Base-by-base conservation (phyloP, 2,888 invertebrate species). In the Molanna angustata region DNA sequence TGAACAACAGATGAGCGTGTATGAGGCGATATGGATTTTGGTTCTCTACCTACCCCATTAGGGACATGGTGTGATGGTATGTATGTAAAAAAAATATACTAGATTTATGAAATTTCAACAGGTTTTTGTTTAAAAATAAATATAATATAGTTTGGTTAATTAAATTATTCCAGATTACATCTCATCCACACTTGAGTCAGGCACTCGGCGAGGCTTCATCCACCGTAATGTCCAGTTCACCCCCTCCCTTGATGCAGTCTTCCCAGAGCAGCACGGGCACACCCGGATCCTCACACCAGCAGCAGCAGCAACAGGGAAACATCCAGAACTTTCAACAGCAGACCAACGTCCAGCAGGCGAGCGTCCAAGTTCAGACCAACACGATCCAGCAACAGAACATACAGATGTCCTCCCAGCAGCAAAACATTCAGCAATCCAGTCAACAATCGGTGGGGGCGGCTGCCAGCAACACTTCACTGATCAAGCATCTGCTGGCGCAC, bases 401-500 rank as follows among this genome's bases (percentile, higher is more conserved):
- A 14, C 48, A 19, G 19, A 9, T 7, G 11, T 18, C 37, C 18
- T 31, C 22, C 20, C 13, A 18, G 32, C 43, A 6, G 4, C 13
- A 19, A 7, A 27, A 3, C 20, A 37, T 46, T 47, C 16, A 46
- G 59, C 45, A n/a, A 41, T 41, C 13, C 3, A 6, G 20, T 48
- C 54, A 49, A 41, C 49, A 66, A 49, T 62, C 68, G 56, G 63
- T 65, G 61, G 54, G 61, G 41, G 69, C 72, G 59, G 74, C 76
- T 56, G 68, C 73, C 60, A 81, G 82, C 52, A 85, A 84, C 66
- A 88, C 91, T 47, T 90, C 92, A 55, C 80, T 94, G 63, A 94
- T 95, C 69, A 95, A 95, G 75, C 94, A 91, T 74, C 81, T 96
- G 62, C 78, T 96, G 71, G 95, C 95, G 64, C 93, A 90, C 74